phyloP scores from a whole-genome alignment of 2,888 invertebrate genomes.

The Platypus cylindrus region DNA sequence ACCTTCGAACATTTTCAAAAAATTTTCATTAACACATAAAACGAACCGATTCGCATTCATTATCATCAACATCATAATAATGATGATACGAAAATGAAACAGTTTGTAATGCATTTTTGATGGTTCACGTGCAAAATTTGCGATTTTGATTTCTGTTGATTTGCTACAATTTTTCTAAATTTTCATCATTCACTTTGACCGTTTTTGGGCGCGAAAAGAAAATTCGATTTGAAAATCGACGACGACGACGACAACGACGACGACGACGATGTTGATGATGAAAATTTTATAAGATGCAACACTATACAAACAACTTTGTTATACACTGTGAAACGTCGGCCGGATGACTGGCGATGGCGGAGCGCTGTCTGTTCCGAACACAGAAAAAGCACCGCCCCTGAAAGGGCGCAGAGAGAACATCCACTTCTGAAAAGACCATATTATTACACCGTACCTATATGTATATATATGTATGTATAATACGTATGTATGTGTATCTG shows the following conservation, averaged over 20 bases:
- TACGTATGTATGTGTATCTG: too few species aligned
- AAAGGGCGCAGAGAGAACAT: constrained; percentile 30
- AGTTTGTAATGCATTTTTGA: constrained; percentile 7
- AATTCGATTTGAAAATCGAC: too few species aligned
- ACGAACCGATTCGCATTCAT: background rate
- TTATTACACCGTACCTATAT: too few species aligned
- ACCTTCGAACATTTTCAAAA: constrained; percentile 46
- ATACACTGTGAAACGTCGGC: constrained; percentile 26
- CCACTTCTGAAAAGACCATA: constrained; percentile 22
- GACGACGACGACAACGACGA: too few species aligned
- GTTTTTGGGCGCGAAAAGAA: constrained; percentile 5
- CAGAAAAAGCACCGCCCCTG: constrained; percentile 28
- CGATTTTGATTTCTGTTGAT: constrained; percentile 1
- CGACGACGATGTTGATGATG: too few species aligned
- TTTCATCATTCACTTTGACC: too few species aligned
- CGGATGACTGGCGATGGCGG: constrained; percentile 25
- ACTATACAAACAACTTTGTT: constrained; percentile 9
- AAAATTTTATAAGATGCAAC: too few species aligned
- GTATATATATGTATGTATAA: too few species aligned
- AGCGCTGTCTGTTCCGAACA: constrained; percentile 30
- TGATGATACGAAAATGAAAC: constrained; percentile 2
- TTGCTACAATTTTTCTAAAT: too few species aligned
- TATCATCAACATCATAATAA: constrained; percentile 2
- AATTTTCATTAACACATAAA: constrained; percentile 33
- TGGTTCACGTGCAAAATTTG: background rate